phyloP scores from a whole-genome alignment of 2,797 vertebrate genomes.

The Phalloptychus januarius region DNA sequence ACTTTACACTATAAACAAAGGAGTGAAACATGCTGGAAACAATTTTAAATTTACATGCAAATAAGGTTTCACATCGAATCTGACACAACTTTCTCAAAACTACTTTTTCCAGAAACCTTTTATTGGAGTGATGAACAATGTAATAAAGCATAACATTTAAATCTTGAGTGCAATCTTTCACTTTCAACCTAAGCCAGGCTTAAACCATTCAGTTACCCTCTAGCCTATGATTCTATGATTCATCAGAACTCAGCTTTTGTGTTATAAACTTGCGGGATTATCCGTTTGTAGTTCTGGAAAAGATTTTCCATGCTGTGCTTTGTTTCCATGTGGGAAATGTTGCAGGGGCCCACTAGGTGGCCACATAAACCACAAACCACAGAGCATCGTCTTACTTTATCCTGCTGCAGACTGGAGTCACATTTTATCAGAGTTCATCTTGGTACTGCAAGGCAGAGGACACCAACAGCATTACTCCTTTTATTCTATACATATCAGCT shows the following conservation, averaged over 20 bases:
- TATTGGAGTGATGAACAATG: not conserved
- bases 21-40: not conserved
- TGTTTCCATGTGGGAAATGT: slow-evolving; percentile 58
- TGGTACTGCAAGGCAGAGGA: not conserved
- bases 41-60: not conserved
- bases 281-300: not conserved
- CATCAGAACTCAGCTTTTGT: not conserved
- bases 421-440: not conserved
- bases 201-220: not conserved
- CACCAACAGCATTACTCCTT: not conserved
- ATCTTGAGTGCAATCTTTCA: not conserved
- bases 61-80: not conserved
- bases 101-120: not conserved
- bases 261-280: not conserved
- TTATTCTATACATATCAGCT: not conserved
- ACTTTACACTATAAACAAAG: not conserved
- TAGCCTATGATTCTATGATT: too few relatives aligned
- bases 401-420: not conserved
- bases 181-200: not conserved
- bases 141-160: not conserved
- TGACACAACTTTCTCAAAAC: not conserved
- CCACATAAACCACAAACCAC: slow-evolving; percentile 76
- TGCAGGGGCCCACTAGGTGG: slow-evolving; percentile 82
- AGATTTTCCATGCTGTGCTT: not conserved
- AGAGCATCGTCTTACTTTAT: slow-evolving; percentile 5